Conservation (phyloP, 2,113 vertebrate genomes). For the Aphelocoma coerulescens region DNA sequence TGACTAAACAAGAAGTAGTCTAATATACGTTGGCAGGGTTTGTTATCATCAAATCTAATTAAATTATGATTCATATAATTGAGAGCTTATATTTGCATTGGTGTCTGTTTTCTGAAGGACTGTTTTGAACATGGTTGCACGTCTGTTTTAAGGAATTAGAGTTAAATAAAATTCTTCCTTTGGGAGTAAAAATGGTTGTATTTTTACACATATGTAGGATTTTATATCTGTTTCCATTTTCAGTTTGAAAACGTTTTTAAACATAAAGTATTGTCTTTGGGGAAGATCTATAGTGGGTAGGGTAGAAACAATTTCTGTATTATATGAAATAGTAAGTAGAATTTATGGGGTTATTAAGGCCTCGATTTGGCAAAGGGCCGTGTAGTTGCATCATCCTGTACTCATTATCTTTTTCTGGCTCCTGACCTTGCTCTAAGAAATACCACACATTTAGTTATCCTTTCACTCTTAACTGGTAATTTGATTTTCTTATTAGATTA, state of each 20-base stretch:
- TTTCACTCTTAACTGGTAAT: conserved; percentile 22
- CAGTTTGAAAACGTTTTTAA: background rate
- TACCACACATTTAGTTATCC: conserved; percentile 35
- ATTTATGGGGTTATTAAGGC: conserved; percentile 22
- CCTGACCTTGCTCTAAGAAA: conserved; percentile 63
- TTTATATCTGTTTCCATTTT: background rate
- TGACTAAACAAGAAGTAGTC: background rate
- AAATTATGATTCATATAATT: conserved; percentile 11
- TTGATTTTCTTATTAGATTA: conserved; percentile 34
- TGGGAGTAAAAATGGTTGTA: background rate
- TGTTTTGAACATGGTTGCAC: background rate
- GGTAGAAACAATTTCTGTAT: background rate
- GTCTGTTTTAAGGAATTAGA: background rate
- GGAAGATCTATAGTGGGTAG: background rate
- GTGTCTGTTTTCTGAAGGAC: background rate
- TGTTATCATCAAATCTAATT: background rate
- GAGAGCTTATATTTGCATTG: background rate
- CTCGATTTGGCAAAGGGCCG: conserved; percentile 50
- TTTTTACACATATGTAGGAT: background rate
- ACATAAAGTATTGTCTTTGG: background rate
- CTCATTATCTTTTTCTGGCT: conserved; percentile 67
- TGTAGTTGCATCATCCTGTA: conserved; percentile 65
- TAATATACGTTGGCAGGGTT: background rate
- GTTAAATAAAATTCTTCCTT: background rate
- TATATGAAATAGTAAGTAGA: background rate